phyloP scores from a whole-genome alignment of 2,888 invertebrate genomes.

The Drosophila subquinaria region DNA sequence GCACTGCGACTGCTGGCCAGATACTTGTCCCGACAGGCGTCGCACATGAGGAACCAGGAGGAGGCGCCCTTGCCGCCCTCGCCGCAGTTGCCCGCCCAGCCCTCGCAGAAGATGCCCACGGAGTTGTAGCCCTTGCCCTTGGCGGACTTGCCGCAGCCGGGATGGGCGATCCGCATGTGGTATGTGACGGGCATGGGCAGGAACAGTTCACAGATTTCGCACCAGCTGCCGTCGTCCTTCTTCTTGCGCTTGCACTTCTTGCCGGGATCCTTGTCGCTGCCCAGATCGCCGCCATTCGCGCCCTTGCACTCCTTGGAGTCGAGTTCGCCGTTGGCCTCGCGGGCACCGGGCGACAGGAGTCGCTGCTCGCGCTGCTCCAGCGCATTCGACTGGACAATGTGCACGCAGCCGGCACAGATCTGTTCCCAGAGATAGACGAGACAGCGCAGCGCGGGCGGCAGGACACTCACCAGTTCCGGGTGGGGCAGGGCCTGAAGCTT shows the following conservation, averaged over 20 bases:
- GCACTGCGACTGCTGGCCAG: conserved; percentile 84
- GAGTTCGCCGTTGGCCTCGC: conserved; percentile 61
- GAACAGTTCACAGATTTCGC: conserved; percentile 94
- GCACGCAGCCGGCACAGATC: conserved; percentile 89
- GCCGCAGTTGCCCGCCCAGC: conserved; percentile 95
- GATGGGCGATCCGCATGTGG: conserved; percentile 96
- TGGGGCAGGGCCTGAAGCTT: conserved; percentile 83
- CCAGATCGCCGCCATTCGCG: conserved; percentile 31
- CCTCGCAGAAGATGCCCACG: conserved; percentile 93
- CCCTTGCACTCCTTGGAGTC: conserved; percentile 65
- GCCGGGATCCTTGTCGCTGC: conserved; percentile 79
- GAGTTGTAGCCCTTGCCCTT: conserved; percentile 97
- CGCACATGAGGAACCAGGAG: conserved; percentile 97
- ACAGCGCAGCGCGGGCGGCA: conserved; percentile 95
- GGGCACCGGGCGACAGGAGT: conserved; percentile 59
- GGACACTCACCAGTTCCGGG: conserved; percentile 88
- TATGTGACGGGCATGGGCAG: conserved; percentile 93
- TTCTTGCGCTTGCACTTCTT: conserved; percentile 84
- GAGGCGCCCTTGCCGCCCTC: conserved; percentile 92
- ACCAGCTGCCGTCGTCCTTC: conserved; percentile 86
- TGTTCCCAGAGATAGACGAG: conserved; percentile 97
- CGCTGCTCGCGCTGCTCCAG: conserved; percentile 82
- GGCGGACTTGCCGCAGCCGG: conserved; percentile 95
- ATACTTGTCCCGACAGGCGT: conserved; percentile 93
- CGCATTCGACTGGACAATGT: conserved; percentile 86